These are phyloP conservation scores for Acleris cristana DNA, from an alignment of 2,888 invertebrate genomes.

Conservation along the genomic window DNA sequence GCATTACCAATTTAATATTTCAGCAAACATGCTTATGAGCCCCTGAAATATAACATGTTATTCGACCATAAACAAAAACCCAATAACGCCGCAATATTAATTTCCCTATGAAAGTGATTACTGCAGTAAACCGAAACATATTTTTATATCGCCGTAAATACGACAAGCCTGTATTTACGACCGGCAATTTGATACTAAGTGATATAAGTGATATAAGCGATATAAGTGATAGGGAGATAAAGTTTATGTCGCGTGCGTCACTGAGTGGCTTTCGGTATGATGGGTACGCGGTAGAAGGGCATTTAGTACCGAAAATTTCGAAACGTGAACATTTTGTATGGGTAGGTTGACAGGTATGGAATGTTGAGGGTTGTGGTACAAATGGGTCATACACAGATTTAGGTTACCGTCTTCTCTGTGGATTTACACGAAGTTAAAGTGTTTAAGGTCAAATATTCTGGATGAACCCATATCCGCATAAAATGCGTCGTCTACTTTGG, in stretches of 20 bases:
- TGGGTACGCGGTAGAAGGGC: conserved; percentile 1
- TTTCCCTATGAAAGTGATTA: conserved; percentile 45
- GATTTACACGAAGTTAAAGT: no score
- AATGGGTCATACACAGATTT: no score
- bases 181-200: conserved; percentile 71
- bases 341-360: no score
- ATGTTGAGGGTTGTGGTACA: no score
- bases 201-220: conserved; percentile 71
- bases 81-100: conserved; percentile 24
- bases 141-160: conserved; percentile 59
- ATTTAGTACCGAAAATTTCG: neutral
- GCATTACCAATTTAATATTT: no score
- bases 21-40: no score
- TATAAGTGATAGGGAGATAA: conserved; percentile 62
- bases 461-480: no score
- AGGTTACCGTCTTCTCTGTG: no score
- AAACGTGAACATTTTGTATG: no score
- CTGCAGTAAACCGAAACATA: conserved; percentile 43
- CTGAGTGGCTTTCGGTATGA: conserved; percentile 25
- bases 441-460: no score
- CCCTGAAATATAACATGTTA: no score
- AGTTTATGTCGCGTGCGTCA: conserved; percentile 57
- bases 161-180: conserved; percentile 79
- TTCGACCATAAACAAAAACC: conserved; percentile 12
- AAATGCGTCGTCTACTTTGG: no score